Percentiles rank a stretch among this genome's conserved stretches.
These are phyloP conservation scores for Hirtodrosophila confusa DNA, from an alignment of 2,888 invertebrate species.

Conservation along the genomic window DNA sequence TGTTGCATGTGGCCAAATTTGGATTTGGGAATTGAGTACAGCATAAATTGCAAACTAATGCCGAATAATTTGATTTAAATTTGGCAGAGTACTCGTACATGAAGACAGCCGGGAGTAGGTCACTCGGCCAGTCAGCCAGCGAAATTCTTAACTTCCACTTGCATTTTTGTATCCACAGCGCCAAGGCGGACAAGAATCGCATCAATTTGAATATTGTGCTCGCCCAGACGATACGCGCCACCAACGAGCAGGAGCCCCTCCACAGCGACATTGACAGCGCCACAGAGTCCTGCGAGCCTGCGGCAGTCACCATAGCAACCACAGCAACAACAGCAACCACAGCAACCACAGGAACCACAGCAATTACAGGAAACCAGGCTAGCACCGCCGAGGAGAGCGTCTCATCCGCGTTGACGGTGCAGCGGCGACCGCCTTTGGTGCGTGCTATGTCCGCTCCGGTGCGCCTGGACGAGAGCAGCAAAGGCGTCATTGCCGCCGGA, in stretches of 20 bases:
- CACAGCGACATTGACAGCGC: constrained; percentile 74
- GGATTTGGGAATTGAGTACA: constrained; percentile 54
- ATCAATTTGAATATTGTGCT: constrained; percentile 87
- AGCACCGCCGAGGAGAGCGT: constrained; percentile 18
- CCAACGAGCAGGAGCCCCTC: constrained; percentile 68
- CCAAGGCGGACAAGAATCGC: constrained; percentile 84
- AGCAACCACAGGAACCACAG: not conserved
- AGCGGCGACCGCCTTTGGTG: constrained; percentile 82
- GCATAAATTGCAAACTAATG: constrained; percentile 73
- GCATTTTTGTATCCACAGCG: constrained; percentile 38
- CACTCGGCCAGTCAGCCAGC: constrained; percentile 16
- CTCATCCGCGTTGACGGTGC: constrained; percentile 69
- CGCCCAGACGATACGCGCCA: constrained; percentile 85
- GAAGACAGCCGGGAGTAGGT: constrained; percentile 14
- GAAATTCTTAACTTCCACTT: constrained; percentile 18
- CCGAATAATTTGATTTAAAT: constrained; percentile 76
- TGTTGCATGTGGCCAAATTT: constrained; percentile 59
- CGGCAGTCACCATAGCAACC: constrained; percentile 1
- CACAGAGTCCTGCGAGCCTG: constrained; percentile 52
- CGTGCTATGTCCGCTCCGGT: constrained; percentile 85
- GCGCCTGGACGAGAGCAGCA: constrained; percentile 80
- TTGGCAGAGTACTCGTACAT: constrained; percentile 54
- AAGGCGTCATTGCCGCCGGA: constrained; percentile 68
- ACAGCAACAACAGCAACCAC: constrained; percentile 1
- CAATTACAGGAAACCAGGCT: not conserved